Base-by-base conservation (phyloP, 2,888 invertebrate genomes). In the Pollenia griseotomentosa region DNA sequence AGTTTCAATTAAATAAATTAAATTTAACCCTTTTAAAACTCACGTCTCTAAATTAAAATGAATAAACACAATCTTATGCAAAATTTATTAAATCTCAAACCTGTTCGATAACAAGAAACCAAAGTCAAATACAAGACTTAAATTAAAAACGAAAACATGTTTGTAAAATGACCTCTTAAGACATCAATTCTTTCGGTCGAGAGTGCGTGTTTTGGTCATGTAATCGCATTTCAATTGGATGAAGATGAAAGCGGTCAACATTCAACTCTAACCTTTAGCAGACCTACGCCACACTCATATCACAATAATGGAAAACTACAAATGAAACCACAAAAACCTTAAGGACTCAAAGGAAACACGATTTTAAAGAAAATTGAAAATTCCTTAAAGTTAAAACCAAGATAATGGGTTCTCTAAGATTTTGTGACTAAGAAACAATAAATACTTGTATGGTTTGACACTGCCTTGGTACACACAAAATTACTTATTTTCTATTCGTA, bases 121-220 rank as follows among this genome's bases (percentile, higher is more conserved):
- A 70, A 83, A 81, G 71, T 57, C 83, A 81, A 66, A 73, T 73
- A 46, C 16, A 44, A 14, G 63, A 79, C 65, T 51, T 48, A 65
- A 73, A 71, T 65, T 55, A 80, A 68, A 33, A 66, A 78, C 44
- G 61, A 68, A 74, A 51, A 70, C 19, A 40, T 71, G 14, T 70
- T 75, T 75, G 33, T 19, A 53, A 77, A 70, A 71, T 51, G 70
- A 89, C 89, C 88, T 89, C 70, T 87, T 91, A 92, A 92, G 92
- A 89, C 90, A 88, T 88, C 89, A 71, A 77, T 55, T 70, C 55
- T 55, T 70, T 16, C 8, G 83, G 83, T 83, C 63, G 77, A 83
- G 55, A 91, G 90, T 91, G 90, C 90, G 90, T 92, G 92, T 92
- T 89, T 90, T 92, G 92, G 92, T 92, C 91, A 90, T 92, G 92